These are phyloP conservation scores for Helicoverpa assulta DNA, from an alignment of 2,888 invertebrate genomes.

Conservation along the genomic window DNA sequence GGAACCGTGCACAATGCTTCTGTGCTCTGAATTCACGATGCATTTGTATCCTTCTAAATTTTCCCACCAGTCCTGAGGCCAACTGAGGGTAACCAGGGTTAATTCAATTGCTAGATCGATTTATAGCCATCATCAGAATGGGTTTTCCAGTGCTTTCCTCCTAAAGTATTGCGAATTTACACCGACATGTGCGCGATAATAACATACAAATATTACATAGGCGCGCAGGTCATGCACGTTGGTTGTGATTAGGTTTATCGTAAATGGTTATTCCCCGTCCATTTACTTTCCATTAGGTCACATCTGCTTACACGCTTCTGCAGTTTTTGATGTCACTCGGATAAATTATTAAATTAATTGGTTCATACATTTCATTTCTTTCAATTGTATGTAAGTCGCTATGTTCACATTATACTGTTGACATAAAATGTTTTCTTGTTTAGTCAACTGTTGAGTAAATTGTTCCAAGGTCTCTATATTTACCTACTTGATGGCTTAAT, in stretches of 20 bases:
- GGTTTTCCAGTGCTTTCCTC: slow-evolving; percentile 17
- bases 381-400: background rate
- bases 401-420: slow-evolving; percentile 9
- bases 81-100: slow-evolving; percentile 40
- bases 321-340: slow-evolving; percentile 12
- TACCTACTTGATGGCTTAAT: slow-evolving; percentile 16
- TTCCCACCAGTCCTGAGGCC: slow-evolving; percentile 40
- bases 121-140: slow-evolving; percentile 5
- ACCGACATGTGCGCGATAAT: slow-evolving; percentile 1
- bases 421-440: slow-evolving; percentile 33
- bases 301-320: slow-evolving; percentile 20
- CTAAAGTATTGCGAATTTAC: slow-evolving; percentile 9
- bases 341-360: slow-evolving; percentile 1
- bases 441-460: slow-evolving; percentile 45
- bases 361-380: background rate
- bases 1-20: slow-evolving; percentile 44
- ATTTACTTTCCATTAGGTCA: background rate
- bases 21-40: slow-evolving; percentile 43
- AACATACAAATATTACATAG: slow-evolving; percentile 16
- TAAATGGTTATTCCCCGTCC: slow-evolving; percentile 18
- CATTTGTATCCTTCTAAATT: slow-evolving; percentile 33
- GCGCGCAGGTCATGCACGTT: slow-evolving; percentile 5
- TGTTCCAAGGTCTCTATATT: slow-evolving; percentile 21
- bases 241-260: slow-evolving; percentile 15
- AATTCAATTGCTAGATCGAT: slow-evolving; percentile 46